Base-by-base conservation (phyloP, 2,888 invertebrate species). In the Aspidiotus rigidus region DNA sequence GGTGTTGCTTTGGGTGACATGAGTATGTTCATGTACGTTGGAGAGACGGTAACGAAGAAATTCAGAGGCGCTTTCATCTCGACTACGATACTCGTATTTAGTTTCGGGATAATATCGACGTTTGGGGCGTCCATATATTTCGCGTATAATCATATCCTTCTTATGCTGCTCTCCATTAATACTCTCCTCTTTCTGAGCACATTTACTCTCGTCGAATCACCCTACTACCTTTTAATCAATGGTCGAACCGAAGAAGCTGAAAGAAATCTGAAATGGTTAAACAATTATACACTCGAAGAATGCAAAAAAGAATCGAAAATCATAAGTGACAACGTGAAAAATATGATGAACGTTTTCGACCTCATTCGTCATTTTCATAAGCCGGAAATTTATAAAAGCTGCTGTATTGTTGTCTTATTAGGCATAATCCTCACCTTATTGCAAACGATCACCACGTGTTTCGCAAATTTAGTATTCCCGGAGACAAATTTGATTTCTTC, bases 301-400 rank as follows among this genome's bases (percentile, higher is more conserved):
- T 11, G 2, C 11, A 6, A 49, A n/a, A 11, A 11, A 49, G 49
- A 49, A n/a, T n/a, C n/a, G 3, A n/a, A 13, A 11, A n/a, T 13
- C 10, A 49, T 49, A n/a, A 2, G 6, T 3, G n/a, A 11, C 49
- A 13, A 11, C 49, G n/a, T n/a, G 11, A n/a, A 49, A 49, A 49
- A 49, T 2, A 49, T 13, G 11, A n/a, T 49, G 49, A 49, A 49
- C 11, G 10, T 49, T 11, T 49, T n/a, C 49, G 49, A 49, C 10
- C n/a, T 49, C 11, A 11, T 49, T n/a, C 11, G n/a, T 6, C 10
- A 49, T n/a, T n/a, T 49, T n/a, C 10, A n/a, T 11, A 11, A 49
- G n/a, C 49, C 49, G n/a, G 49, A 49, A n/a, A 49, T 49, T 49
- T 49, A 49, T 49, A 49, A 49, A 49, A 49, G 49, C 6, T 49